Percentiles rank a stretch among this genome's conserved stretches.
Evolutionary conservation across 1,140 invertebrate genomes (phyloP).

Genomic region (Drosophila gunungcola): DNA sequence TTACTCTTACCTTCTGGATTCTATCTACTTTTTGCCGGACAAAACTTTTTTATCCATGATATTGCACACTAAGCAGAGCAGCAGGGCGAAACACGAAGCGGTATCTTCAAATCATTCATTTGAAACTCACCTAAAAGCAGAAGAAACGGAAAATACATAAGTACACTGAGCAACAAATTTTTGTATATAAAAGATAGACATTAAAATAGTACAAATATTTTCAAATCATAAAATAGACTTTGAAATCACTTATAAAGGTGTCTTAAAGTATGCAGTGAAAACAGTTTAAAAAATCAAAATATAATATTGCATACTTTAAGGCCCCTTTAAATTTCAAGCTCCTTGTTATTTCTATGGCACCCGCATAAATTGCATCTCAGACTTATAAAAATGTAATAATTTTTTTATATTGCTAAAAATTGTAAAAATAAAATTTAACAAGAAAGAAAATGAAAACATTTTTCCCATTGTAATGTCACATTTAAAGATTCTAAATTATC

Average conservation of each 20-base stretch:
- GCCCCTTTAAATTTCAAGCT: too few relatives aligned
- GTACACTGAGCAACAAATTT: not conserved
- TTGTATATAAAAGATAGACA: too few relatives aligned
- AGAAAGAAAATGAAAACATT: not conserved
- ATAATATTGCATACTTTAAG: too few relatives aligned
- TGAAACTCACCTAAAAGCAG: constrained; percentile 72
- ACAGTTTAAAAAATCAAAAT: too few relatives aligned
- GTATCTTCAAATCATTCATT: constrained; percentile 34
- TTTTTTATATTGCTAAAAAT: too few relatives aligned
- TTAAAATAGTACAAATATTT: too few relatives aligned
- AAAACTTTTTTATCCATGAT: constrained; percentile 38
- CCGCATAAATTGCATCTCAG: too few relatives aligned
- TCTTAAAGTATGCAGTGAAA: too few relatives aligned
- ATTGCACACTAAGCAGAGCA: constrained; percentile 27
- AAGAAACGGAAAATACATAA: constrained; percentile 32
- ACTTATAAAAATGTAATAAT: too few relatives aligned
- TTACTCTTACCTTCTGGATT: not conserved
- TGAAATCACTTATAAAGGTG: too few relatives aligned
- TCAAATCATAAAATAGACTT: too few relatives aligned
- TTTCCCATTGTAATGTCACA: constrained; percentile 1
- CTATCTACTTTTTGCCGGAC: not conserved
- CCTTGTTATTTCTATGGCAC: too few relatives aligned
- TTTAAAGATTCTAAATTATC: constrained; percentile 18
- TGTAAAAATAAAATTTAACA: not conserved
- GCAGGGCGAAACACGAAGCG: constrained; percentile 7